Conservation (phyloP, 2,888 invertebrate species). For the Phlogophora meticulosa region DNA sequence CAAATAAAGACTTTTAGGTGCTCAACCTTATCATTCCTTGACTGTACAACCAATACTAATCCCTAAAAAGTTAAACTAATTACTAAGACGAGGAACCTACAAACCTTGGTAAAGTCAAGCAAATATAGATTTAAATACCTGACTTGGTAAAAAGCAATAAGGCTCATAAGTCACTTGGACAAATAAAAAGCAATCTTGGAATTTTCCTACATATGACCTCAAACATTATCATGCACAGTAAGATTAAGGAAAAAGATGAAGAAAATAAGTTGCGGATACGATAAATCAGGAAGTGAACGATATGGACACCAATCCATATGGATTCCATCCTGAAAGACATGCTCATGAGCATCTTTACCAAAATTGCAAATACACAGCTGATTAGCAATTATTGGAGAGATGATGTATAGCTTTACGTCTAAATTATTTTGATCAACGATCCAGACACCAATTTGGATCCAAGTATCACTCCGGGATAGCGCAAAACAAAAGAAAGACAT, state of each 20-base stretch:
- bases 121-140: neutral
- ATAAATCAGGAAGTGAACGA: too few species aligned
- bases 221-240: neutral
- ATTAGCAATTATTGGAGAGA: neutral
- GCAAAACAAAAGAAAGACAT: conserved; percentile 47
- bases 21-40: too few species aligned
- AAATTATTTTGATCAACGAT: neutral
- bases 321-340: too few species aligned
- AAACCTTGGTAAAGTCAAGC: neutral
- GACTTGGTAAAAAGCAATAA: neutral
- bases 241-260: neutral
- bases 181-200: neutral
- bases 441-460: conserved; percentile 5
- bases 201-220: neutral
- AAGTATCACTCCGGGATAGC: conserved; percentile 54
- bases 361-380: conserved; percentile 1
- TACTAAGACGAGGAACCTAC: neutral
- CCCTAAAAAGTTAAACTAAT: conserved; percentile 1
- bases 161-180: too few species aligned
- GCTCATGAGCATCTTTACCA: neutral
- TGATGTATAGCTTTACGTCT: neutral
- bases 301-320: too few species aligned
- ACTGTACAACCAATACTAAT: neutral
- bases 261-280: too few species aligned
- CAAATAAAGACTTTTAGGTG: too few species aligned